A percentile compares a stretch with the other conserved stretches of the same genome.
These are phyloP conservation scores for Spodoptera picta DNA, from an alignment of 2,888 invertebrate species.

Conservation along the genomic window DNA sequence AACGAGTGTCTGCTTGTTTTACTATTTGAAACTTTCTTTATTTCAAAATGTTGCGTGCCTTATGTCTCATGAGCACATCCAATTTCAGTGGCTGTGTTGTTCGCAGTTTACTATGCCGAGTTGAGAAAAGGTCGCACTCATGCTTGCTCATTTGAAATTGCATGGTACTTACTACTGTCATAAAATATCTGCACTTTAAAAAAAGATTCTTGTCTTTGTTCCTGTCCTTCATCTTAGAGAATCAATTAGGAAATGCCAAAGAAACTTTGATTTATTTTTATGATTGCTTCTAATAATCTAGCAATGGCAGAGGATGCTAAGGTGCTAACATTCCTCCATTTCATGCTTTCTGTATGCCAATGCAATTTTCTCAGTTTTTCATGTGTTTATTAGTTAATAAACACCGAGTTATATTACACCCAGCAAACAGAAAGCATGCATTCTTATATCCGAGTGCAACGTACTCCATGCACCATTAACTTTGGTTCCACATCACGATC, in stretches of 20 bases:
- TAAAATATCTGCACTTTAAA: too few species aligned
- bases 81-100: constrained; percentile 15
- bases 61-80: constrained; percentile 6
- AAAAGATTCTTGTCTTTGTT: too few species aligned
- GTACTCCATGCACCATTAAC: constrained; percentile 83
- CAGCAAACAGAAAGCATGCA: constrained; percentile 66
- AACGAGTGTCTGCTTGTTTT: constrained; percentile 3
- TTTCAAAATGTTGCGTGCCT: not conserved
- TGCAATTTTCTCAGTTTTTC: constrained; percentile 29
- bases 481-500: constrained; percentile 74
- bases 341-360: constrained; percentile 53
- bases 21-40: not conserved
- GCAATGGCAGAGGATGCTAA: constrained; percentile 1
- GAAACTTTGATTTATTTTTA: constrained; percentile 3
- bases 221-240: too few species aligned
- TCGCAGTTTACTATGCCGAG: too few species aligned
- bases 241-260: too few species aligned
- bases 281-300: constrained; percentile 8
- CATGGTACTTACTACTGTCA: too few species aligned
- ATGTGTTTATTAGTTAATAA: constrained; percentile 40
- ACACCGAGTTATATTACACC: constrained; percentile 38
- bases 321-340: constrained; percentile 18
- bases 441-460: constrained; percentile 73
- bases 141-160: too few species aligned
- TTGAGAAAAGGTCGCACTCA: too few species aligned